Base-by-base conservation (phyloP, 1,140 invertebrate genomes). In the Leptinotarsa lineolata region DNA sequence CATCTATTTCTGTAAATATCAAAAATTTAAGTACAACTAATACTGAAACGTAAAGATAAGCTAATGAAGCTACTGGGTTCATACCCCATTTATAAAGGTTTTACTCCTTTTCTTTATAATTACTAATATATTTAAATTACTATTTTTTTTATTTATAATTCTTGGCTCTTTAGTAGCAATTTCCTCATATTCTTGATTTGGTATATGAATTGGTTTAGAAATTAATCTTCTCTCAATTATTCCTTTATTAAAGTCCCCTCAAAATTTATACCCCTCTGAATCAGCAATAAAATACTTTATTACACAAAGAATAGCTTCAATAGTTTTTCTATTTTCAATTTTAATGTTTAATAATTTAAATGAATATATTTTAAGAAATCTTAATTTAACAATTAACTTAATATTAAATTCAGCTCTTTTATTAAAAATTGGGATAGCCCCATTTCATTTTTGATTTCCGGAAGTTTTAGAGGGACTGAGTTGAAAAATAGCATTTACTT, bases 161-260 rank as follows among this genome's bases (percentile, higher is more conserved):
- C 81, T 85, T 77, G 84, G 83, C 76, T 86, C 84, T 30, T 74
- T 87, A 80, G 85, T 87, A 77, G 82, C 84, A 48, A 83, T 88
- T 78, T 86, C 84, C 15, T 81, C 85, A 46, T 84, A 86, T 78
- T 87, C 85, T 61, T 87, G 85, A 82, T 77, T 88, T 76, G 79
- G 82, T 74, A 84, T 84, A 83, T 87, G 85, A 86, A 86, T 88
- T 84, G 30, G 30, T n/a, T 81, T 87, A 84, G 86, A 88, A 86
- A 87, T 87, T 84, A 88, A 88, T 84, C 78, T 88, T 73, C 77
- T 88, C 72, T 84, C 81, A 72, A 85, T 87, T 85, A 87, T 86
- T 58, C 85, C 85, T 61, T 71, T 87, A 76, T 82, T 87, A 80
- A 84, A 80, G 73, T 82, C 76, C 16, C 74, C 70, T 63, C 86